Evolutionary conservation across 2,797 vertebrate species (phyloP), one percentile per base, ranked within the genome.

Genomic region (Artibeus jamaicensis): DNA sequence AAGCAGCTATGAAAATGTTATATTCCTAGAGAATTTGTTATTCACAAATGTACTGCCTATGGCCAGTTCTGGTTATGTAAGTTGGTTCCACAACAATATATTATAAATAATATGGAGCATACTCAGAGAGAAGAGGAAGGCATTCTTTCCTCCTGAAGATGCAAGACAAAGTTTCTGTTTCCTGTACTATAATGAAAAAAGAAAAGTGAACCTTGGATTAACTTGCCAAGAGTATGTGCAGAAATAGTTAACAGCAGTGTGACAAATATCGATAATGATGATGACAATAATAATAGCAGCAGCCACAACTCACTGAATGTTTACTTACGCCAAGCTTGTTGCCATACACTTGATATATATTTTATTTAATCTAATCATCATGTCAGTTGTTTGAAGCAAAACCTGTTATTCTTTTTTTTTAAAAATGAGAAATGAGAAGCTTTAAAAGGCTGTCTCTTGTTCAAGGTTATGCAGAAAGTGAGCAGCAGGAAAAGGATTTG

Each of bases 1-100:
- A 87, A 71, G 26, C 74, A n/a, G 32, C 91, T 86, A 87, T n/a
- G 24, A 89, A 93, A 88, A 82, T 81, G 50, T 24, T 86, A 68
- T 4, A 81, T 68, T 95, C 14, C 48, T 74, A 73, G 26, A 94
- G 34, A 93, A 94, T 55, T 22, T 91, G 42, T 68, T 90, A 93
- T 91, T 83, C 34, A 94, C 73, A 74, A 88, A 84, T 84, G 44
- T 62, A 53, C 4, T 19, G 1, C 57, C 48, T 83, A 81, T 68
- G 57, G 57, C 29, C 79, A 73, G 83, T 79, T 57, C 10, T 83
- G 79, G 39, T 42, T 55, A 96, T 2, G 74, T 0, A 9, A 50
- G 9, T 42, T 37, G 24, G 32, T 79, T 88, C 32, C 62, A 83
- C 70, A 91, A 93, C 90, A 92, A 59, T 22, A 76, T 55, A n/a